phyloP scores from a whole-genome alignment of 30 jellyfish, hydroid and myxozoan genomes.

The Chrysaora quinquecirrha region DNA sequence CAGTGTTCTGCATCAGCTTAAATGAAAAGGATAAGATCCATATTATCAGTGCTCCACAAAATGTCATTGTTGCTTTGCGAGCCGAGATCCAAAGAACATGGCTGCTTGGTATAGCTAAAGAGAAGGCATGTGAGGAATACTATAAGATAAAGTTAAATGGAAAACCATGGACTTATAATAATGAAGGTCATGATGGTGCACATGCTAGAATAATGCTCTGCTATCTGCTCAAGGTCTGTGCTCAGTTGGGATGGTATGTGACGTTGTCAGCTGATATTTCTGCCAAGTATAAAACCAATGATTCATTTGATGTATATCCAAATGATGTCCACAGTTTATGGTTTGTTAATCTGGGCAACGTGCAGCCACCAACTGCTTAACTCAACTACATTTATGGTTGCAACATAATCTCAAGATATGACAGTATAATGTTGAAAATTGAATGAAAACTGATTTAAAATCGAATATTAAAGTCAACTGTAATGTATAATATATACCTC shows the following conservation, averaged over 20 bases:
- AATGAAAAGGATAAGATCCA: constrained; percentile 47
- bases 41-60: constrained; percentile 54
- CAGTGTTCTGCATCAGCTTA: constrained; percentile 43
- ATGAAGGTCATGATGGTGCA: constrained; percentile 70
- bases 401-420: no score
- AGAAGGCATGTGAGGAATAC: background rate
- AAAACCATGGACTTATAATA: constrained; percentile 76
- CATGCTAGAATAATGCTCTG: constrained; percentile 75
- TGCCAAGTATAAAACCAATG: constrained; percentile 80
- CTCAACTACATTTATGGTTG: background rate
- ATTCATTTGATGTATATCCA: constrained; percentile 84
- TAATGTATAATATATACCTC: no score
- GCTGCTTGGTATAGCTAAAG: constrained; percentile 36
- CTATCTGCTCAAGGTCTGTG: constrained; percentile 34
- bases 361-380: constrained; percentile 5
- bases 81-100: constrained; percentile 42
- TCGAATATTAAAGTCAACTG: no score
- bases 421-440: no score
- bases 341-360: constrained; percentile 24
- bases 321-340: constrained; percentile 88
- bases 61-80: constrained; percentile 5
- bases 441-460: no score
- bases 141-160: constrained; percentile 56
- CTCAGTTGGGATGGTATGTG: constrained; percentile 75
- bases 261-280: constrained; percentile 84